phyloP scores from a whole-genome alignment of 2,888 invertebrate genomes.

The Clitarchus hookeri region DNA sequence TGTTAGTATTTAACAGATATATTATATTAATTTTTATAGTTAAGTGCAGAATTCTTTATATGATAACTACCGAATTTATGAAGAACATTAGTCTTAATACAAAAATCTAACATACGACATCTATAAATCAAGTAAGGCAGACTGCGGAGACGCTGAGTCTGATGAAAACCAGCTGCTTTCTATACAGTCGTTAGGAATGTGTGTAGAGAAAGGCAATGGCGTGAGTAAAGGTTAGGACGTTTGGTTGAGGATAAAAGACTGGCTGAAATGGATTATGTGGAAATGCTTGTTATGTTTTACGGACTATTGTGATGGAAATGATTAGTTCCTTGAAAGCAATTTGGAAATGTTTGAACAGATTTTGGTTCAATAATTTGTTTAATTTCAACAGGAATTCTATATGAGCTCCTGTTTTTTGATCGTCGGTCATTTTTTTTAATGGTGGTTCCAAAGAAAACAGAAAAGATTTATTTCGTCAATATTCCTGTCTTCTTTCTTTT shows the following conservation, averaged over 20 bases:
- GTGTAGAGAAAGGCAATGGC: not conserved
- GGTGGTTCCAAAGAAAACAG: not conserved
- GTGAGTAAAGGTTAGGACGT: no score
- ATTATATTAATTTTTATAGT: no score
- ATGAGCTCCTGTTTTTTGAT: not conserved
- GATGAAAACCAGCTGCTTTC: not conserved
- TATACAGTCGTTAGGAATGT: not conserved
- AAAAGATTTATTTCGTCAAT: no score
- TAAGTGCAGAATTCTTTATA: no score
- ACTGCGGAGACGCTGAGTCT: not conserved
- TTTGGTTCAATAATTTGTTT: not conserved
- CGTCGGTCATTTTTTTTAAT: not conserved
- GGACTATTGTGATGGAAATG: not conserved
- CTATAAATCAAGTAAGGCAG: not conserved
- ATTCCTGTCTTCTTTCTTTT: not conserved
- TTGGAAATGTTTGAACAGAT: slow-evolving; percentile 4
- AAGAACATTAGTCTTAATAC: no score
- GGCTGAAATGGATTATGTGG: not conserved
- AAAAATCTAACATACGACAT: not conserved
- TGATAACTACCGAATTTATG: no score
- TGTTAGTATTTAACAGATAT: not conserved
- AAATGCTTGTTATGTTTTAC: not conserved
- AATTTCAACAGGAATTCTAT: not conserved
- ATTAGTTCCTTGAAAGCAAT: not conserved
- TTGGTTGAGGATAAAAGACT: not conserved